Evolutionary conservation across 2,888 invertebrate species (phyloP).

Genomic region (Physocephala rufipes): DNA sequence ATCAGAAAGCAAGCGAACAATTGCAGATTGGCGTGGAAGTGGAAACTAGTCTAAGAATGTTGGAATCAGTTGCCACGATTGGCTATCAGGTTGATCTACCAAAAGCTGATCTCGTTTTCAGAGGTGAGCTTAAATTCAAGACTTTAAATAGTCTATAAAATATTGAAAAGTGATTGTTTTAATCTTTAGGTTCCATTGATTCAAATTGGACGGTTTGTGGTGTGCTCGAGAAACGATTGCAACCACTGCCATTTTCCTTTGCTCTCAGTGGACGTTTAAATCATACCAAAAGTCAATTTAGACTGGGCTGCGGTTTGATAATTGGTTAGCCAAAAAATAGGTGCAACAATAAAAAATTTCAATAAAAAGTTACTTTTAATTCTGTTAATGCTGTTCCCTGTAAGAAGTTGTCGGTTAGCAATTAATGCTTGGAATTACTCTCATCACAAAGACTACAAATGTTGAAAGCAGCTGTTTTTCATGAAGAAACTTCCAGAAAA

Average conservation of each 20-base stretch:
- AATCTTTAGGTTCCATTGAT: conserved; percentile 83
- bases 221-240: conserved; percentile 91
- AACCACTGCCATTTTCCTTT: conserved; percentile 92
- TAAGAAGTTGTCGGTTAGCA: conserved; percentile 9
- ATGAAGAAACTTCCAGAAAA: conserved; percentile 31
- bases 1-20: conserved; percentile 92
- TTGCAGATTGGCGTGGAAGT: conserved; percentile 92
- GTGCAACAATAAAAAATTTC: conserved; percentile 9
- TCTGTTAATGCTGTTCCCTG: conserved; percentile 16
- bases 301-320: conserved; percentile 93
- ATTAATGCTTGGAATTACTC: no score
- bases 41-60: conserved; percentile 89
- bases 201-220: conserved; percentile 94
- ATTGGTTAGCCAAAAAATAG: conserved; percentile 75
- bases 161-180: not conserved
- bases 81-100: conserved; percentile 96
- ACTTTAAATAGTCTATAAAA: not conserved
- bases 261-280: conserved; percentile 92
- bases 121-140: conserved; percentile 72
- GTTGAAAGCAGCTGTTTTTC: not conserved
- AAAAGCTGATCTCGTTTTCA: conserved; percentile 91
- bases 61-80: conserved; percentile 89
- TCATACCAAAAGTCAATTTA: conserved; percentile 91
- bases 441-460: conserved; percentile 6
- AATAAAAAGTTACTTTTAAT: conserved; percentile 22